Conservation (phyloP, 2,888 invertebrate genomes). For the Anticlea derivata region DNA sequence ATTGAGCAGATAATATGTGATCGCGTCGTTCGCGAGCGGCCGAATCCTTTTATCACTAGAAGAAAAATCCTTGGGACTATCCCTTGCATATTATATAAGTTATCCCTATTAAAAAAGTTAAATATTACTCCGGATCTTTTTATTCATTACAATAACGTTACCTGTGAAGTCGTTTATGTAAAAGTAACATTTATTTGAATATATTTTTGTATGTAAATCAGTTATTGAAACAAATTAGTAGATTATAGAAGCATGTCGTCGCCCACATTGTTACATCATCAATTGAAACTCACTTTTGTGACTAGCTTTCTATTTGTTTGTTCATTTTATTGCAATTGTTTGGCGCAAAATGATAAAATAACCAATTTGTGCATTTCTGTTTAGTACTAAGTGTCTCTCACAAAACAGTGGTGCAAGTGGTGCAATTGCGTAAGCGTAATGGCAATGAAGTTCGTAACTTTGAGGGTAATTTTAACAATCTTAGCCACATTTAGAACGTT, state of each 20-base stretch:
- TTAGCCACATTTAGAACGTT: too few relatives aligned
- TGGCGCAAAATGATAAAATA: constrained; percentile 5
- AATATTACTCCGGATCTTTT: constrained; percentile 50
- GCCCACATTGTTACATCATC: too few relatives aligned
- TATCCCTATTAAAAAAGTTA: constrained; percentile 83
- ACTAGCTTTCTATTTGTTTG: not conserved
- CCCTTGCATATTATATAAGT: constrained; percentile 84
- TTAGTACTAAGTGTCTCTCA: too few relatives aligned
- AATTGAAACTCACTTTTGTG: not conserved
- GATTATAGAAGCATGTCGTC: not conserved
- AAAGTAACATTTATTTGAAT: not conserved
- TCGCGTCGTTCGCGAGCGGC: constrained; percentile 76
- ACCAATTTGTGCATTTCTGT: too few relatives aligned
- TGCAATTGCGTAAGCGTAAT: too few relatives aligned
- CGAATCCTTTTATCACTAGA: constrained; percentile 80
- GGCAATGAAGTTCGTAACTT: too few relatives aligned
- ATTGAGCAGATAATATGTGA: constrained; percentile 81
- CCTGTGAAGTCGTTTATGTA: not conserved
- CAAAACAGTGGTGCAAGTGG: too few relatives aligned
- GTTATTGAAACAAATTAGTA: not conserved
- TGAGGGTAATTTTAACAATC: too few relatives aligned
- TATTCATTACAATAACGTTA: constrained; percentile 37
- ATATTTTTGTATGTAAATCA: not conserved
- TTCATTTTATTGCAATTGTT: constrained; percentile 1
- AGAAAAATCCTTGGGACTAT: constrained; percentile 76